A percentile compares a stretch with the other conserved stretches of the same genome.
phyloP scores from a whole-genome alignment of 2,113 vertebrate genomes.

The Anhinga anhinga region DNA sequence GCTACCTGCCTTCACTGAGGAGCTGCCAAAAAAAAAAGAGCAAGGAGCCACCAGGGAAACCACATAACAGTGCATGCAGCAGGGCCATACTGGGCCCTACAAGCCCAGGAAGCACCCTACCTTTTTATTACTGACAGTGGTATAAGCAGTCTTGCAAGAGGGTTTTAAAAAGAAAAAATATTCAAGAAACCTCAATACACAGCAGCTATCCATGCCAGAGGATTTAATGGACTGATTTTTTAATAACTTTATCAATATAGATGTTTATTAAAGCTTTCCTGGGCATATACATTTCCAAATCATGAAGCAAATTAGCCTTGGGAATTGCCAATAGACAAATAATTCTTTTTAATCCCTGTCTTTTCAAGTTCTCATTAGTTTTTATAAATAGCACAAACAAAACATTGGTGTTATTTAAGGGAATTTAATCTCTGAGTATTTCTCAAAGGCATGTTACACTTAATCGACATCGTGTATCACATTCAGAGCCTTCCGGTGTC shows the following conservation, averaged over 20 bases:
- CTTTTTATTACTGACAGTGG: background rate
- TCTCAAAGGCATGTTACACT: background rate
- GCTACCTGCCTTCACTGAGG: background rate
- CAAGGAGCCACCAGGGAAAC: background rate
- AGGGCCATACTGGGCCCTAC: background rate
- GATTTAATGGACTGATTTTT: constrained; percentile 7
- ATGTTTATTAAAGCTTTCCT: constrained; percentile 8
- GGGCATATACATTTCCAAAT: background rate
- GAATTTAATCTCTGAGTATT: constrained; percentile 10
- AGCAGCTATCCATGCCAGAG: background rate
- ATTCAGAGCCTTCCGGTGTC: background rate
- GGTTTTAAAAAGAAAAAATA: background rate
- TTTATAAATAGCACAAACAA: constrained; percentile 35
- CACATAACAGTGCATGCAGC: accelerated
- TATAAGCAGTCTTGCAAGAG: background rate
- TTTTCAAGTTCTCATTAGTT: constrained; percentile 34
- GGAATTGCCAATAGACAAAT: constrained; percentile 36
- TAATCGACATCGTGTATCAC: background rate
- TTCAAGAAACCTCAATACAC: background rate
- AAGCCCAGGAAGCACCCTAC: background rate
- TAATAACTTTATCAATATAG: constrained; percentile 24
- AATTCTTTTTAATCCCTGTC: constrained; percentile 41
- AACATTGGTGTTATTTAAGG: background rate
- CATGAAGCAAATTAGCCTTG: constrained; percentile 22
- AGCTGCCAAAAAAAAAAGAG: background rate